Conservation (phyloP, 2,797 vertebrate species). For the Manis javanica region DNA sequence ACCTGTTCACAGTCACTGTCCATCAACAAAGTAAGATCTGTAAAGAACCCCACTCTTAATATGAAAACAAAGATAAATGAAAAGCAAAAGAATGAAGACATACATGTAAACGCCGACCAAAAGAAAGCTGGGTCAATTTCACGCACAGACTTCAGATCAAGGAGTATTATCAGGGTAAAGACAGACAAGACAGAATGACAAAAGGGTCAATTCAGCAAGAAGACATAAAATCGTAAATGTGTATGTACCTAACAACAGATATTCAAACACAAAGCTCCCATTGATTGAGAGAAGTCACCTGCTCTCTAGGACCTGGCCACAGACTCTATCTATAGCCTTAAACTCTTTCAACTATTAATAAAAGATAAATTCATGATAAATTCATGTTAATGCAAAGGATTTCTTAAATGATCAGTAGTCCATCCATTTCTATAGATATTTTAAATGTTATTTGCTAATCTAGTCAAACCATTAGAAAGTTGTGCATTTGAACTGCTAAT, state of each 20-base stretch:
- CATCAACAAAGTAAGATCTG: no score
- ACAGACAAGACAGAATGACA: not conserved
- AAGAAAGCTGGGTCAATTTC: constrained; percentile 11
- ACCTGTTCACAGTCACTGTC: no score
- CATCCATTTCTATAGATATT: constrained; percentile 39
- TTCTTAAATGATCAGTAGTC: not conserved
- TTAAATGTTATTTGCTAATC: constrained; percentile 52
- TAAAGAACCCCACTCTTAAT: not conserved
- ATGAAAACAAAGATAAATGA: not conserved
- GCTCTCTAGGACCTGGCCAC: not conserved
- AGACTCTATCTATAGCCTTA: not conserved
- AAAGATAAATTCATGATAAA: not conserved
- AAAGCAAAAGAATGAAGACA: not conserved
- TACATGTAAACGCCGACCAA: not conserved
- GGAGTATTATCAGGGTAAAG: not conserved
- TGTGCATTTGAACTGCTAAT: not conserved
- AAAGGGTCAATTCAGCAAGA: not conserved
- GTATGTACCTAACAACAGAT: not conserved
- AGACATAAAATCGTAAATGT: not conserved
- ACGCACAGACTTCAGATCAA: not conserved
- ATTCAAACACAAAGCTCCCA: not conserved
- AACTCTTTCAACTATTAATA: not conserved
- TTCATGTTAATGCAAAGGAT: not conserved
- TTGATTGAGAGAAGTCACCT: not conserved
- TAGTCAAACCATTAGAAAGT: constrained; percentile 42